Base-by-base conservation (phyloP, 2,888 invertebrate genomes). In the Tromatobia lineatoria region DNA sequence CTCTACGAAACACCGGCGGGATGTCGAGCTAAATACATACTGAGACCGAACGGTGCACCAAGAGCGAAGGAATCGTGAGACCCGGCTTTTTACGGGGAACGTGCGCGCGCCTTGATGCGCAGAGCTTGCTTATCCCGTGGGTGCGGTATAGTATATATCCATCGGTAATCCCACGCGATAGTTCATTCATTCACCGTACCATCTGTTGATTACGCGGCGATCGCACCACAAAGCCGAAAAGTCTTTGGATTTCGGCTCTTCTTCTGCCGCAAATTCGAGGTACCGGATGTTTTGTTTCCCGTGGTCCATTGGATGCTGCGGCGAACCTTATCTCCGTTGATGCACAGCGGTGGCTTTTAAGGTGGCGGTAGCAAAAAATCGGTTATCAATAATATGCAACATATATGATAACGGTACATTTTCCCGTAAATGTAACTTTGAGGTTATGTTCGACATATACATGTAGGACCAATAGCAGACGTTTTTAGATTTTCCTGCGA, bases 91-190 rank as follows among this genome's bases (percentile, higher is more conserved):
- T 71, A 74, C 70, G 78, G 84, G 81, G 84, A 81, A 11, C 77
- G 74, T 84, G 84, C 84, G 84, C 84, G 29, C 61, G 52, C 50
- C 20, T 69, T n/a, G 78, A 81, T 84, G 84, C 84, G 84, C 84
- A 70, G 8, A 57, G 42, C 34, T 18, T 7, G 38, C 38, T 13
- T 10, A 11, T 54, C 54, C 23, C 13, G 54, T 54, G 54, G 15
- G 54, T 15, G 54, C 54, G 23, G 54, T 54, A 23, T 11, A 54
- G 23, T 54, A 23, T 54, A 52, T 18, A 20, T 23, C 10, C 54
- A 54, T 13, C 23, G 10, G 11, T 10, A 2, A 2, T 8, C 18
- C 6, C 20, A 10, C 52, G 52, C 20, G 20, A 20, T 20, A 8
- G 7, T 52, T 52, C 7, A 52, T 52, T 20, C 10, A 20, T 18